Percentiles rank a stretch among this genome's conserved stretches.
These are phyloP conservation scores for Rhorus exstirpatorius DNA, from an alignment of 2,888 invertebrate genomes.

Conservation along the genomic window DNA sequence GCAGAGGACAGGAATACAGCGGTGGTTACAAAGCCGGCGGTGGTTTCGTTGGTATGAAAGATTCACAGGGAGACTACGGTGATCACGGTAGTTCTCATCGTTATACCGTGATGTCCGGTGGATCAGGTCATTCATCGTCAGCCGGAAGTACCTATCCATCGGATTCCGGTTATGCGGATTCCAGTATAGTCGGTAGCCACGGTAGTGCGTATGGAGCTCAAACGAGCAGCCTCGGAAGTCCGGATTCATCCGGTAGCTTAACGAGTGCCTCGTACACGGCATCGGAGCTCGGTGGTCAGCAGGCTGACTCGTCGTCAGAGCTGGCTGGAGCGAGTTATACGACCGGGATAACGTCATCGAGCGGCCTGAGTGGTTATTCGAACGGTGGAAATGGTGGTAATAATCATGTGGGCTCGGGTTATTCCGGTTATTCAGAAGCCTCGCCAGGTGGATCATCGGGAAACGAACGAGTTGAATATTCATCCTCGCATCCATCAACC, in stretches of 20 bases:
- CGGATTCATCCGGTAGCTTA: slow-evolving; percentile 64
- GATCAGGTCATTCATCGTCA: slow-evolving; percentile 42
- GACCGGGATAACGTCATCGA: slow-evolving; percentile 59
- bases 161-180: slow-evolving; percentile 68
- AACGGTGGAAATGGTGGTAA: slow-evolving; percentile 23
- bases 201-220: slow-evolving; percentile 64
- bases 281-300: slow-evolving; percentile 60
- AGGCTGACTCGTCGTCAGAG: slow-evolving; percentile 70
- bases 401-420: slow-evolving; percentile 47
- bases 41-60: slow-evolving; percentile 64
- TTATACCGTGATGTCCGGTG: slow-evolving; percentile 50
- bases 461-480: slow-evolving; percentile 65
- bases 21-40: slow-evolving; percentile 64
- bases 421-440: slow-evolving; percentile 60
- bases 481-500: slow-evolving; percentile 58
- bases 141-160: slow-evolving; percentile 69
- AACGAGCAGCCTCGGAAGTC: slow-evolving; percentile 42
- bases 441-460: slow-evolving; percentile 44
- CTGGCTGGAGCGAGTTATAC: slow-evolving; percentile 64
- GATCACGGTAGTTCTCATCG: slow-evolving; percentile 54
- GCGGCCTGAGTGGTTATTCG: slow-evolving; percentile 42
- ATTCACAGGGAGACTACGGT: slow-evolving; percentile 43
- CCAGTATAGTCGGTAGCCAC: slow-evolving; percentile 63
- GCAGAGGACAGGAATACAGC: slow-evolving; percentile 73
- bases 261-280: slow-evolving; percentile 71